Evolutionary conservation across 2,888 invertebrate genomes (phyloP).

Genomic region (Melipona bicolor): DNA sequence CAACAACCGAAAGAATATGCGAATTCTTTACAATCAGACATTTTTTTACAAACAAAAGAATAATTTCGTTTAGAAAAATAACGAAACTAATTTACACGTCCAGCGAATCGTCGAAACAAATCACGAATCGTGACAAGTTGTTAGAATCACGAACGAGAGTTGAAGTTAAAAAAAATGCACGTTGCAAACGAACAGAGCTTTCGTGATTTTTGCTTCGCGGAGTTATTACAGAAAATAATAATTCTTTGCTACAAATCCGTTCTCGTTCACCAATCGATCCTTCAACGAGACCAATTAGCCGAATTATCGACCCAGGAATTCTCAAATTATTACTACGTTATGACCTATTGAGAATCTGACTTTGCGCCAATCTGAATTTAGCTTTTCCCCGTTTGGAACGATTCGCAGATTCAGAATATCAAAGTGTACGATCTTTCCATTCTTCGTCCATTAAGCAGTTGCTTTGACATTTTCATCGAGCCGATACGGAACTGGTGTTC

Average conservation of each 20-base stretch:
- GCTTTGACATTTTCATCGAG: conserved; percentile 21
- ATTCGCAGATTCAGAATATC: background rate
- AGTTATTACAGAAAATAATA: background rate
- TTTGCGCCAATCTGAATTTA: background rate
- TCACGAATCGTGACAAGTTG: no score
- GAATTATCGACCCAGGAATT: background rate
- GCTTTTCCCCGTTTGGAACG: background rate
- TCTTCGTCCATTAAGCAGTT: conserved; percentile 17
- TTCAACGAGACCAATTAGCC: background rate
- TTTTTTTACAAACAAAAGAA: background rate
- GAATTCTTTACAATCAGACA: background rate
- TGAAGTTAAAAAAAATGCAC: background rate
- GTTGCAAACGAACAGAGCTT: background rate
- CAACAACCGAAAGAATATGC: background rate
- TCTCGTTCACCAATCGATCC: background rate
- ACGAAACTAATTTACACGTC: background rate
- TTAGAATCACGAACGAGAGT: no score
- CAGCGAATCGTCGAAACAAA: background rate
- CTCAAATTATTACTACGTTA: background rate
- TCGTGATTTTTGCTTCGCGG: background rate
- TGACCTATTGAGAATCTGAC: no score
- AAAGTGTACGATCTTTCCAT: conserved; percentile 15
- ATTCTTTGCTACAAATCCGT: background rate
- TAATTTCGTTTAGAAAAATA: background rate
- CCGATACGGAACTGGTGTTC: conserved; percentile 16